These are phyloP conservation scores for Oscheius sp. DNA, from an alignment of 2,888 invertebrate genomes.

Conservation along the genomic window DNA sequence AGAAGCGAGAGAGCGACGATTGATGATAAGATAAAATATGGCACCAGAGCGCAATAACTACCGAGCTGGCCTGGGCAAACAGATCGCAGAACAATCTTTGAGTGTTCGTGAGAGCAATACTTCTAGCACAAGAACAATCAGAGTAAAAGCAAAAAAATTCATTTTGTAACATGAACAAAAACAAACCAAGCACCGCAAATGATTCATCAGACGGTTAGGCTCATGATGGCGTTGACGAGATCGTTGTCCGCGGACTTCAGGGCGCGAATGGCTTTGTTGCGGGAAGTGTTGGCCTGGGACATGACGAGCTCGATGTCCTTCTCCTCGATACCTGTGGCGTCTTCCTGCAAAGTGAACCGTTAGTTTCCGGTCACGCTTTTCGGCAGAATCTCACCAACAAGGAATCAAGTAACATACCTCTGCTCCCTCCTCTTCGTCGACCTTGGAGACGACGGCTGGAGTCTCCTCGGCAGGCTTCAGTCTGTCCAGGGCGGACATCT, in stretches of 20 bases:
- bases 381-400: too few species aligned
- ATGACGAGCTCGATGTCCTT: conserved; percentile 99
- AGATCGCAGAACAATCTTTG: conserved; percentile 3
- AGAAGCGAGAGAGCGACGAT: conserved; percentile 1
- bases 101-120: too few species aligned
- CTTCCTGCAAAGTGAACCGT: conserved; percentile 76
- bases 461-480: conserved; percentile 87
- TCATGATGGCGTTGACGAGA: conserved; percentile 99
- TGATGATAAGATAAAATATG: conserved; percentile 30
- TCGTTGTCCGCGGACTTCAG: conserved; percentile 96
- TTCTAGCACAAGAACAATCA: neutral
- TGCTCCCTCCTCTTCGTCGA: conserved; percentile 73
- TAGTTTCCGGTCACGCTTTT: too few species aligned
- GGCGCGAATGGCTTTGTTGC: conserved; percentile 92
- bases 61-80: conserved; percentile 1
- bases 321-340: conserved; percentile 94
- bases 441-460: conserved; percentile 62
- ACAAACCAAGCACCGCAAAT: neutral
- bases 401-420: conserved; percentile 77
- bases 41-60: conserved; percentile 8
- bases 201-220: conserved; percentile 65
- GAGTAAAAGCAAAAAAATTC: neutral
- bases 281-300: conserved; percentile 92
- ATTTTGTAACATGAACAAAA: conserved; percentile 1
- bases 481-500: conserved; percentile 92